phyloP scores from a whole-genome alignment of 2,888 invertebrate genomes.

The Oscheius sp. region DNA sequence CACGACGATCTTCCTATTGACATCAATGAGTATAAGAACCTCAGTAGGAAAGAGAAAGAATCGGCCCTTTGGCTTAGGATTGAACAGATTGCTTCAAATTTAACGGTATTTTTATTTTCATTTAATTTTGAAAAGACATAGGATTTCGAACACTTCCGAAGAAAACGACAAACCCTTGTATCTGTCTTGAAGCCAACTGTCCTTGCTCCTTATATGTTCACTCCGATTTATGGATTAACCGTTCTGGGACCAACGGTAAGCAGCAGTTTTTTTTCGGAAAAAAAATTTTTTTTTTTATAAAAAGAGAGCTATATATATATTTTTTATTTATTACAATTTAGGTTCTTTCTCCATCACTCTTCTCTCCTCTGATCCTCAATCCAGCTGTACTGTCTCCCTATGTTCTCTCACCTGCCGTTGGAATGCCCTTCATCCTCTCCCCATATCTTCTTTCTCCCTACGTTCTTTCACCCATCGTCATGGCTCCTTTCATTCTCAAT shows the following conservation, averaged over 20 bases:
- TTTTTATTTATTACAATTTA: slow-evolving; percentile 35
- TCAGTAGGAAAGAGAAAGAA: slow-evolving; percentile 34
- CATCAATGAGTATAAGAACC: slow-evolving; percentile 35
- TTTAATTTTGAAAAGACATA: not conserved
- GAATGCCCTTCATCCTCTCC: slow-evolving; percentile 37
- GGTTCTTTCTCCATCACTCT: slow-evolving; percentile 60
- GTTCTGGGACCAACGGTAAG: slow-evolving; percentile 50
- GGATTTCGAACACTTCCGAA: slow-evolving; percentile 10
- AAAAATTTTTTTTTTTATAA: not conserved
- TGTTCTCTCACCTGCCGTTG: slow-evolving; percentile 52
- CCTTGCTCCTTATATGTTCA: slow-evolving; percentile 62
- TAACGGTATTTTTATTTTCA: slow-evolving; percentile 32
- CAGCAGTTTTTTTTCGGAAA: not conserved
- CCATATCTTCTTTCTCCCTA: slow-evolving; percentile 60
- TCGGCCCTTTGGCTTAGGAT: slow-evolving; percentile 51
- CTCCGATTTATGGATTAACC: slow-evolving; percentile 50
- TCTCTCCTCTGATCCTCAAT: slow-evolving; percentile 54
- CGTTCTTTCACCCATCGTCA: slow-evolving; percentile 57
- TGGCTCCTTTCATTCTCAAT: slow-evolving; percentile 58
- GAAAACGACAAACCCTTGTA: slow-evolving; percentile 3
- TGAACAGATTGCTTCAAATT: slow-evolving; percentile 50
- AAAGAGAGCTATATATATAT: not conserved
- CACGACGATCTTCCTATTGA: slow-evolving; percentile 34
- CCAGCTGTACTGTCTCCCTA: slow-evolving; percentile 47
- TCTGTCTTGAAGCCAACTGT: slow-evolving; percentile 33